Base-by-base conservation (phyloP, 2,888 invertebrate genomes). In the Chrysolina haemoptera region DNA sequence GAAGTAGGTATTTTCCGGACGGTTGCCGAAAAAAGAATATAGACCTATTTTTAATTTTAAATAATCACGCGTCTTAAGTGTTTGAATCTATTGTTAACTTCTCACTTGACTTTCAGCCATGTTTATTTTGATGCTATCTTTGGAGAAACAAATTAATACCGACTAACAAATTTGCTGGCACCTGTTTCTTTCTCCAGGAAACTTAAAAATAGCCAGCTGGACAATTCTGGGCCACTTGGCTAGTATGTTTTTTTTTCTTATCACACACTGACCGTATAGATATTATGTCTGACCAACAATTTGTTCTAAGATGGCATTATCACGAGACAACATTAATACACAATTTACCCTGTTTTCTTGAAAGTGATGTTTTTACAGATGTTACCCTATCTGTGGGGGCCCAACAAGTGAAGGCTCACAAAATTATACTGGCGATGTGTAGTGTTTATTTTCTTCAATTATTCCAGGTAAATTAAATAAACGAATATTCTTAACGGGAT, bases 381-480 rank as follows among this genome's bases (percentile, higher is more conserved):
- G 95, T 96, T 65, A 96, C 96, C 12, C 90, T 97, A 63, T 95
- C 95, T 78, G 96, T 96, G 6, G 95, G 94, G 81, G 95, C 95
- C 22, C 92, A 94, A 76, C 93, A 93, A n/a, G 90, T 97, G 79
- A 93, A 93, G 82, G 97, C 96, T 1, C 97, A 97, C 88, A 92
- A 93, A 83, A 92, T 97, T 68, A 94, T 97, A 67, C 89, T 97
- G 71, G 96, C 96, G 35, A 95, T 96, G 78, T 96, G 97, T 89
- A 96, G 96, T 88, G 93, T 94, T 80, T 97, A 97, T 89, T 97
- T 97, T 88, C 93, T 95, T 82, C 95, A 96, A 84, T 89, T 96
- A 77, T 96, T 96, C 89, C 94, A 94, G 92, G 94, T 94, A 88
- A 81, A 53, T 40, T 20, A 18, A 16, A 27, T 62, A 40, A 16